These are phyloP conservation scores for Sorex maritimensis DNA, from an alignment of 2,797 vertebrate species.

Conservation along the genomic window DNA sequence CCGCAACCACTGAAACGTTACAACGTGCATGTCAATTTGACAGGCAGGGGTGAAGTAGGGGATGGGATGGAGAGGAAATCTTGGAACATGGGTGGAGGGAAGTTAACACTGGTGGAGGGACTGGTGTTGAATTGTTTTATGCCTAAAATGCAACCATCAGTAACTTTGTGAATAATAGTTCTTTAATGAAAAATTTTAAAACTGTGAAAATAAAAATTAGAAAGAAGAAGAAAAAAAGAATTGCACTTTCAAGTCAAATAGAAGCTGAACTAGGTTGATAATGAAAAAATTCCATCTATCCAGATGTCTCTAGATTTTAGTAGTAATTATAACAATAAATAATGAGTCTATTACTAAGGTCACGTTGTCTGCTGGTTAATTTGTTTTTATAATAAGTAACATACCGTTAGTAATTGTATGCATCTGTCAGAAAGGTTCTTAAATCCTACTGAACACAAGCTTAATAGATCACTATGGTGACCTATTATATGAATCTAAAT, in stretches of 20 bases:
- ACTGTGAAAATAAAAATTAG: too few species aligned
- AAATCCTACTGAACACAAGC: slow-evolving; percentile 1
- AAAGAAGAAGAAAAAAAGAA: neutral
- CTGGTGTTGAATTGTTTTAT: too few species aligned
- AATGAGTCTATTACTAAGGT: neutral
- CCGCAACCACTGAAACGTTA: too few species aligned
- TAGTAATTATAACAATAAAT: slow-evolving; percentile 58
- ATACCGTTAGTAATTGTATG: neutral
- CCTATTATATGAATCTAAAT: neutral
- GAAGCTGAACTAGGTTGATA: slow-evolving; percentile 24
- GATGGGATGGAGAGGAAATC: too few species aligned
- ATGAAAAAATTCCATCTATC: slow-evolving; percentile 39
- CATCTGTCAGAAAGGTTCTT: slow-evolving; percentile 1
- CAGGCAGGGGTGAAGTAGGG: too few species aligned
- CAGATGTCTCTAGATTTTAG: slow-evolving; percentile 12
- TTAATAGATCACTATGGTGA: neutral
- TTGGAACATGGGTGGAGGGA: too few species aligned
- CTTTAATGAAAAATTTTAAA: too few species aligned
- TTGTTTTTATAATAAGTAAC: slow-evolving; percentile 57
- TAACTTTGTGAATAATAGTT: too few species aligned
- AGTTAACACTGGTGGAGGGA: too few species aligned
- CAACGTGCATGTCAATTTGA: too few species aligned
- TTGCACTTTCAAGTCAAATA: slow-evolving; percentile 65
- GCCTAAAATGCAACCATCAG: too few species aligned
- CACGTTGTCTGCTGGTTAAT: slow-evolving; percentile 29